A percentile compares a stretch with the other conserved stretches of the same genome.
These are phyloP conservation scores for Prinia subflava DNA, from an alignment of 2,113 vertebrate genomes.

Conservation along the genomic window DNA sequence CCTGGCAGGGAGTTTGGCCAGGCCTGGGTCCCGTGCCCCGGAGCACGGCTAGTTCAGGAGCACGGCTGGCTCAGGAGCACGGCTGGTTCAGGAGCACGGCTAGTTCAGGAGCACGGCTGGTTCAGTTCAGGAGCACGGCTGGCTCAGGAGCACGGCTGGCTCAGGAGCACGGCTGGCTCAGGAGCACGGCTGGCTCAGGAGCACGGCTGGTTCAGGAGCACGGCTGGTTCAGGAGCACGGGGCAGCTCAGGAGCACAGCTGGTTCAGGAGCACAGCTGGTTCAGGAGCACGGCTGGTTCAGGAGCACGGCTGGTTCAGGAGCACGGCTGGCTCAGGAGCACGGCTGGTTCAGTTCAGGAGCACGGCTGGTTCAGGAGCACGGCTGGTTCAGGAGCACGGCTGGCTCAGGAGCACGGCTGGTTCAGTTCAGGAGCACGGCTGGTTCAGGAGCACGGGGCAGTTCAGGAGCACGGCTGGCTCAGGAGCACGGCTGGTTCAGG, in stretches of 20 bases:
- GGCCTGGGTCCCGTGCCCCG: not conserved
- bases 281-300: rapidly evolving
- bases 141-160: rapidly evolving
- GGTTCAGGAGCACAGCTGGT: too few species aligned
- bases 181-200: too few species aligned
- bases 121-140: too few species aligned
- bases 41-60: rapidly evolving
- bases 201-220: too few species aligned
- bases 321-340: rapidly evolving
- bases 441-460: rapidly evolving
- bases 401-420: rapidly evolving
- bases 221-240: rapidly evolving
- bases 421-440: too few species aligned
- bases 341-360: too few species aligned
- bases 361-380: rapidly evolving
- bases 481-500: rapidly evolving
- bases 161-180: rapidly evolving
- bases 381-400: rapidly evolving
- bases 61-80: too few species aligned
- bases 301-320: rapidly evolving
- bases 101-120: rapidly evolving
- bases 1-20: not conserved
- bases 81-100: rapidly evolving
- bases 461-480: rapidly evolving
- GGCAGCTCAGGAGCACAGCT: too few species aligned